Evolutionary conservation across 2,113 vertebrate species (phyloP).

Genomic region (Hepsetus odoe): DNA sequence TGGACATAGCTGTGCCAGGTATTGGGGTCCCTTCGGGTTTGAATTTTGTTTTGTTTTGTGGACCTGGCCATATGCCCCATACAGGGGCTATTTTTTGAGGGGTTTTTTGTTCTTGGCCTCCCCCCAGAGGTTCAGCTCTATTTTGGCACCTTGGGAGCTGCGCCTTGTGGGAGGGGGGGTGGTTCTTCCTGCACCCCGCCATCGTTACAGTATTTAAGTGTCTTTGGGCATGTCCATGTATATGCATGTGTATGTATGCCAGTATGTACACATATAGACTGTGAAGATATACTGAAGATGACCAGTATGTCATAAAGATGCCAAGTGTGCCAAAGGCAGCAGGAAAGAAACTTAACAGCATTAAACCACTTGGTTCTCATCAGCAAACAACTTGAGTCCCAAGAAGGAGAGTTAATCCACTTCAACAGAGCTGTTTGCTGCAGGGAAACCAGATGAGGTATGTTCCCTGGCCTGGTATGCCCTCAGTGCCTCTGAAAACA

Average conservation of each 20-base stretch:
- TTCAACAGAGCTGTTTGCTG: not conserved
- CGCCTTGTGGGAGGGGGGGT: not conserved
- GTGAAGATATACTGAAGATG: not conserved
- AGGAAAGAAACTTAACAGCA: not conserved
- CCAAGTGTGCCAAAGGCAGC: not conserved
- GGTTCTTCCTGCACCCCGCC: too few relatives aligned
- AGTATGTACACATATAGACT: too few relatives aligned
- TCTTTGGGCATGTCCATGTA: not conserved
- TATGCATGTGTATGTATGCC: not conserved
- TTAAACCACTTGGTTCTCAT: conserved; percentile 14
- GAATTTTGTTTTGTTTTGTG: too few relatives aligned
- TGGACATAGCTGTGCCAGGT: too few relatives aligned
- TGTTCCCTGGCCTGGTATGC: conserved; percentile 6
- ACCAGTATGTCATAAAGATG: not conserved
- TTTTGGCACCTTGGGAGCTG: too few relatives aligned
- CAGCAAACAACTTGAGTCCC: not conserved
- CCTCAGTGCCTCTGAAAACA: conserved; percentile 3
- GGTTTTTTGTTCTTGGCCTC: too few relatives aligned
- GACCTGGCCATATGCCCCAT: too few relatives aligned
- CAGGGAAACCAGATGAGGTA: not conserved
- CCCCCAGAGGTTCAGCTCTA: too few relatives aligned
- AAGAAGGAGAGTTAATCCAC: conserved; percentile 8
- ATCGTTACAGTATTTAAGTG: too few relatives aligned
- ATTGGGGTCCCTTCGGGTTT: too few relatives aligned
- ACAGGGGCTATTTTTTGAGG: too few relatives aligned